phyloP scores from a whole-genome alignment of 2,797 vertebrate species.

The Parauchenoglanis punctatus region DNA sequence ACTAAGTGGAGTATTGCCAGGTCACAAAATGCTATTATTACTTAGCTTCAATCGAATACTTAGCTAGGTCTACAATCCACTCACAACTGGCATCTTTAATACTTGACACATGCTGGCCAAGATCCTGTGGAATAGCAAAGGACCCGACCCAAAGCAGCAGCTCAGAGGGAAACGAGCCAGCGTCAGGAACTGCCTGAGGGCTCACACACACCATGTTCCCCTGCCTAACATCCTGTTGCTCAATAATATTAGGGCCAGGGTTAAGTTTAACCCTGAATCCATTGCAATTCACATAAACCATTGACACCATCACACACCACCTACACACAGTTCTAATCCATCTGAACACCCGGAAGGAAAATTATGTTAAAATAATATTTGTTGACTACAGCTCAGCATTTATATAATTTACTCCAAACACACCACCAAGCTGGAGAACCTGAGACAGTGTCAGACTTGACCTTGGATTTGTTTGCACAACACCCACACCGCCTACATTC shows the following conservation, averaged over 20 bases:
- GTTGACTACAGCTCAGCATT: background rate
- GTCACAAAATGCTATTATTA: background rate
- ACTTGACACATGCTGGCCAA: background rate
- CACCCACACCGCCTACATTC: background rate
- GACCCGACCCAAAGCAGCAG: background rate
- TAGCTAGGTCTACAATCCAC: background rate
- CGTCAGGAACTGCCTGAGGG: background rate
- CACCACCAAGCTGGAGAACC: background rate
- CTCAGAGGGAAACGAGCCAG: no score
- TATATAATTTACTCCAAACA: background rate
- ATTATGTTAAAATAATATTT: background rate
- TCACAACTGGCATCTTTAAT: background rate
- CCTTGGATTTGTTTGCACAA: background rate
- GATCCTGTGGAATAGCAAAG: background rate
- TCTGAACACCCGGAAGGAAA: background rate
- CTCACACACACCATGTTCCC: background rate
- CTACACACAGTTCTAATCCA: background rate
- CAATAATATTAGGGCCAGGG: background rate
- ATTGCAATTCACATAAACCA: background rate
- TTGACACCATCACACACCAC: background rate
- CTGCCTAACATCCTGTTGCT: background rate
- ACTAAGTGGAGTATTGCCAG: background rate
- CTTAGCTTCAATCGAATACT: background rate
- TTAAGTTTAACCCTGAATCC: background rate
- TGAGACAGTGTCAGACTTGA: background rate